phyloP scores from a whole-genome alignment of 2,113 vertebrate genomes.

The Leuciscus idus region DNA sequence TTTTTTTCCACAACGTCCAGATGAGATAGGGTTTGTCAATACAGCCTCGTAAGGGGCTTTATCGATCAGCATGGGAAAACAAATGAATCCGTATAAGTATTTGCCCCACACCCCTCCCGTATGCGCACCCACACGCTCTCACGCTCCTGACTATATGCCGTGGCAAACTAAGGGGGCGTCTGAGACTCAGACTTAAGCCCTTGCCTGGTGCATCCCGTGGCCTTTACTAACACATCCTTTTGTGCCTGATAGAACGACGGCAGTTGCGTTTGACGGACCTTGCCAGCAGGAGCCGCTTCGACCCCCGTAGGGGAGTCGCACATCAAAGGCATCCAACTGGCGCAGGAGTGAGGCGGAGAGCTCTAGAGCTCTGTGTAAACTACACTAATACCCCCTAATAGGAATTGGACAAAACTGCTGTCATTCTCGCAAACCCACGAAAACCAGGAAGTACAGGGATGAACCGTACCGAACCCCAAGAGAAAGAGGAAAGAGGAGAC shows the following conservation, averaged over 20 bases:
- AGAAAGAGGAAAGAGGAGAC: neutral
- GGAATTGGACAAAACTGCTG: constrained; percentile 82
- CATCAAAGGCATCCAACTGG: constrained; percentile 38
- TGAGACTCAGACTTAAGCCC: constrained; percentile 23
- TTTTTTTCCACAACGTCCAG: neutral
- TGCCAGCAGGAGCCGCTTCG: neutral
- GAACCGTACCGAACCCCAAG: neutral
- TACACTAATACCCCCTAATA: constrained; percentile 82
- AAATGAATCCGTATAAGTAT: constrained; percentile 52
- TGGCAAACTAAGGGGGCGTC: neutral
- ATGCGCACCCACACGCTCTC: neutral
- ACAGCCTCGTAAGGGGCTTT: constrained; percentile 39
- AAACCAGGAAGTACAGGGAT: neutral
- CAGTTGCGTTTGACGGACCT: neutral
- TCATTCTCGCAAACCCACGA: constrained; percentile 78
- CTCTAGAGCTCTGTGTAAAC: constrained; percentile 54
- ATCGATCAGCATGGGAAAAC: constrained; percentile 58
- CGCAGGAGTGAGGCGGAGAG: constrained; percentile 19
- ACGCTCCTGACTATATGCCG: constrained; percentile 16
- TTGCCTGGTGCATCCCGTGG: constrained; percentile 19
- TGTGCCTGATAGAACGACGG: neutral
- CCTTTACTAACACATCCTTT: constrained; percentile 10
- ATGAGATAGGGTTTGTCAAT: constrained; percentile 49
- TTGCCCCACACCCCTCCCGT: constrained; percentile 17
- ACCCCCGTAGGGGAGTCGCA: constrained; percentile 8